A percentile compares a stretch with the other conserved stretches of the same genome.
Conservation (phyloP, 37 sponge, comb jelly and placozoan species). For the Diacarnus erythraeanus region DNA sequence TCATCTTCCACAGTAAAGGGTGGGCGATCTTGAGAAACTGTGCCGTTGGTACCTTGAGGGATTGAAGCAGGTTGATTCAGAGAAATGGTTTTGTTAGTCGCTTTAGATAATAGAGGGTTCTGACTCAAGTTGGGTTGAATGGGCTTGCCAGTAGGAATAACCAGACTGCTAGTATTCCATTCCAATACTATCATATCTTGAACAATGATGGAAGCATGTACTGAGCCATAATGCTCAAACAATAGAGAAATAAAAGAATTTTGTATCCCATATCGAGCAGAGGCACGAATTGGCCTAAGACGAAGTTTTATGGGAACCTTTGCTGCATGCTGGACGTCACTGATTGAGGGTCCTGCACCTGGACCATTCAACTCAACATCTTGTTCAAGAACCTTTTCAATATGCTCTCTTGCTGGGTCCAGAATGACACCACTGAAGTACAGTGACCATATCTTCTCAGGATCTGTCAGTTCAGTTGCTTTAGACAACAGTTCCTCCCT, state of each 20-base stretch:
- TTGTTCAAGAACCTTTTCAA: not conserved
- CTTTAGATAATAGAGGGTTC: not conserved
- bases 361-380: not conserved
- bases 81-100: too few species aligned
- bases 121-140: not conserved
- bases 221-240: not conserved
- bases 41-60: not conserved
- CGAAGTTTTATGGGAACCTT: not conserved
- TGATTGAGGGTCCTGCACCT: not conserved
- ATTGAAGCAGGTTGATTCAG: not conserved
- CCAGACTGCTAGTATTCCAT: not conserved
- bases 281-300: not conserved
- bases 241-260: not conserved
- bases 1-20: not conserved
- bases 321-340: not conserved
- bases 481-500: not conserved
- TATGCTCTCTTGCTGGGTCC: slow-evolving; percentile 4
- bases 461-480: not conserved
- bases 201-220: slow-evolving; percentile 6
- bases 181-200: slow-evolving; percentile 7
- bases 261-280: not conserved
- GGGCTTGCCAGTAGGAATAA: slow-evolving; percentile 4
- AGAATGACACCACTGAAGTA: not conserved
- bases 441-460: not conserved
- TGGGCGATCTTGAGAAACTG: not conserved